Percentiles rank a stretch among this genome's conserved stretches.
phyloP scores from a whole-genome alignment of 2,797 vertebrate species.

The Botia almorhae region DNA sequence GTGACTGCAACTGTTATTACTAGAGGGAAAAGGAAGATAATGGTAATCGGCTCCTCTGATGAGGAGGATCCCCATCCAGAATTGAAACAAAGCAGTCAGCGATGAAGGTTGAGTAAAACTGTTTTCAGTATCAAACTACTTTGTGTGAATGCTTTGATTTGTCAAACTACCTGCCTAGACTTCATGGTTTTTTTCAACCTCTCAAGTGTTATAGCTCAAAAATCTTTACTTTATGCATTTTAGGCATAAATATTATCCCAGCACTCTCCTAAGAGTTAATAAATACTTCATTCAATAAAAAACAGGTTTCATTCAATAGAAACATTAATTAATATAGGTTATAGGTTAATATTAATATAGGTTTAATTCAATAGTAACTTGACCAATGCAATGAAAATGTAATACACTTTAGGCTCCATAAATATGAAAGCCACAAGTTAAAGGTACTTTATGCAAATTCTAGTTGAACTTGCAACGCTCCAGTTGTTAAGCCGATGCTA shows the following conservation, averaged over 20 bases:
- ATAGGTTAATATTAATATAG: background rate
- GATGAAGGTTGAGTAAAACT: slow-evolving; percentile 56
- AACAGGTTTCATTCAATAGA: background rate
- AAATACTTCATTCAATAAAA: background rate
- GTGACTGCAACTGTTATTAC: slow-evolving; percentile 61
- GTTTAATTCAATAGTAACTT: background rate
- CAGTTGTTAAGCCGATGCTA: background rate
- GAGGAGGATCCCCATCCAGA: slow-evolving; percentile 25
- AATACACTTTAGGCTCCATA: background rate
- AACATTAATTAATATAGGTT: too few relatives aligned
- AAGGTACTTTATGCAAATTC: slow-evolving; percentile 16
- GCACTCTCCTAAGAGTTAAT: background rate
- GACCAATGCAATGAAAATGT: background rate
- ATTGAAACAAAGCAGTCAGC: slow-evolving; percentile 45
- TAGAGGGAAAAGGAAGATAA: slow-evolving; percentile 39
- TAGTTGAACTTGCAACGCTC: background rate
- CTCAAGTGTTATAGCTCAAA: background rate
- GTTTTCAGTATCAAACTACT: slow-evolving; percentile 61
- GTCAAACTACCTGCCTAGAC: background rate
- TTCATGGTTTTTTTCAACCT: background rate
- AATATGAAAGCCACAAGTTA: background rate
- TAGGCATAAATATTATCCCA: background rate
- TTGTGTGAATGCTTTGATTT: slow-evolving; percentile 50
- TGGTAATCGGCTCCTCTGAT: slow-evolving; percentile 41
- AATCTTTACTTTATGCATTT: background rate